Evolutionary conservation across 2,888 invertebrate genomes (phyloP).

Genomic region (Dysmachus trigonus): DNA sequence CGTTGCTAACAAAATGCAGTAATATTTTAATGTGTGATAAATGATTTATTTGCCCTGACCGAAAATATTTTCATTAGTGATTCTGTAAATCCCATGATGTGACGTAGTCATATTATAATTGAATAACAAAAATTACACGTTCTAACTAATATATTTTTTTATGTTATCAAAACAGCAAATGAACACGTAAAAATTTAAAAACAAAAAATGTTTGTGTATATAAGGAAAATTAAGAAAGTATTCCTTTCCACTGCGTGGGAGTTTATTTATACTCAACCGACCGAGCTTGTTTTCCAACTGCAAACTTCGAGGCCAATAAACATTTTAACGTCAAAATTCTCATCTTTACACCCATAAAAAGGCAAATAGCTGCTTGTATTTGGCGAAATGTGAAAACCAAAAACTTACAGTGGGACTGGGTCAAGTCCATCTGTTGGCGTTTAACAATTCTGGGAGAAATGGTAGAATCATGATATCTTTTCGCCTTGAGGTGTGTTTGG

Average conservation of each 20-base stretch:
- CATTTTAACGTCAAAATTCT: not conserved
- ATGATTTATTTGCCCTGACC: no score
- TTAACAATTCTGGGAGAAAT: not conserved
- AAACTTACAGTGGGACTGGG: not conserved
- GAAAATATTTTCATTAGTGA: no score
- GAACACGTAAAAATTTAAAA: not conserved
- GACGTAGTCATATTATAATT: no score
- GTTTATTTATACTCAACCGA: not conserved
- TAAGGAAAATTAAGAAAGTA: not conserved
- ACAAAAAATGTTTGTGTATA: not conserved
- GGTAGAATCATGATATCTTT: not conserved
- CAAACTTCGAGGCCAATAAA: not conserved
- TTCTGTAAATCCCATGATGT: no score
- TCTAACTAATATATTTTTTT: no score
- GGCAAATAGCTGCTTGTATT: not conserved
- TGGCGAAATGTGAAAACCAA: not conserved
- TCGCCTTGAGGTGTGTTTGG: not conserved
- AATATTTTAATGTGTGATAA: no score
- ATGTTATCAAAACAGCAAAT: not conserved
- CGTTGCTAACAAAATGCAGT: no score
- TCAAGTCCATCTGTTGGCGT: slow-evolving; percentile 1
- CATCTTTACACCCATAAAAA: not conserved
- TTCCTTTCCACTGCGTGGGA: not conserved
- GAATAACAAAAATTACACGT: no score
- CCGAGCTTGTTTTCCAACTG: not conserved